These are phyloP conservation scores for Zingel zingel DNA, from an alignment of 2,113 vertebrate species.

Conservation along the genomic window DNA sequence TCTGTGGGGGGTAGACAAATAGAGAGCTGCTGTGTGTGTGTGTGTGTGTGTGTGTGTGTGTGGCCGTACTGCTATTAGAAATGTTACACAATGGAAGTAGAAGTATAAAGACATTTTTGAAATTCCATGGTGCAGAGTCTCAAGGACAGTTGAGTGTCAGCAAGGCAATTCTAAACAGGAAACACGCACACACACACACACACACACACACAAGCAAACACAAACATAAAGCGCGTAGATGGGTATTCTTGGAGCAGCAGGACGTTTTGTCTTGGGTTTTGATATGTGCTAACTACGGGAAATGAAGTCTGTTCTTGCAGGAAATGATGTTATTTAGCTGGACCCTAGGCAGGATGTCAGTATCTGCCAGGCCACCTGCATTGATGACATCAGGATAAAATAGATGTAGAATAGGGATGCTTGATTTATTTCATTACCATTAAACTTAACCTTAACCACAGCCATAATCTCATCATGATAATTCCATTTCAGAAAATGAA, in stretches of 20 bases:
- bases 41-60: conserved; percentile 30
- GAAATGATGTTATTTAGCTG: conserved; percentile 59
- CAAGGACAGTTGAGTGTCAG: conserved; percentile 55
- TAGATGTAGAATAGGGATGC: background rate
- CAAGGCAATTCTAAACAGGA: conserved; percentile 52
- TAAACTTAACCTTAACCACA: accelerated
- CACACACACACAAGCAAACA: too few relatives aligned
- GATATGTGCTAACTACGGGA: conserved; percentile 52
- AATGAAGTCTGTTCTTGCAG: conserved; percentile 44
- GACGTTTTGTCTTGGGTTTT: conserved; percentile 54
- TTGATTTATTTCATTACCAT: background rate
- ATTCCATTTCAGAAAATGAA: background rate
- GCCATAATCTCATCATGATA: background rate
- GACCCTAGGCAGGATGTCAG: conserved; percentile 50
- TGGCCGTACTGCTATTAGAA: conserved; percentile 21
- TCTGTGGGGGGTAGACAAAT: conserved; percentile 27
- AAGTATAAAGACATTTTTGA: conserved; percentile 54
- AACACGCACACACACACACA: background rate
- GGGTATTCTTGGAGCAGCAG: conserved; percentile 30
- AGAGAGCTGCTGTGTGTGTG: background rate
- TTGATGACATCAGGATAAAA: conserved; percentile 7
- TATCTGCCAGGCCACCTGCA: conserved; percentile 33
- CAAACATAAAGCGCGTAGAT: background rate
- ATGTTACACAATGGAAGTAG: conserved; percentile 47
- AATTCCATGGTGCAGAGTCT: conserved; percentile 50